Conservation (phyloP, 1,140 invertebrate species). For the Whitmania pigra region DNA sequence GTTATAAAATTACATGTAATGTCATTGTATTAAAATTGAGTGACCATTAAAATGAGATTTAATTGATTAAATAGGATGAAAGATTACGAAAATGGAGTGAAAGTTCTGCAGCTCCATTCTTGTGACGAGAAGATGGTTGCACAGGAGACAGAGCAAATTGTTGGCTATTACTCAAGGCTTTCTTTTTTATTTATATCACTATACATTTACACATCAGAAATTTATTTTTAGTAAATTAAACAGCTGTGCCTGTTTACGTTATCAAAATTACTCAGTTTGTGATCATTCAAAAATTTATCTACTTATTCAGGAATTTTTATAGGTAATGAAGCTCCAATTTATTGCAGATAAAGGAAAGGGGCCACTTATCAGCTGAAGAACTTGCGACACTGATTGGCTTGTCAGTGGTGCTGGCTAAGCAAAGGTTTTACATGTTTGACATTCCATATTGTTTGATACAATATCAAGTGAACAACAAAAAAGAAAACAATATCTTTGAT, state of each 20-base stretch:
- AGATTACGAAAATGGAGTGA: slow-evolving; percentile 76
- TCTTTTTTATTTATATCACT: too few species aligned
- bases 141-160: slow-evolving; percentile 56
- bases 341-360: slow-evolving; percentile 58
- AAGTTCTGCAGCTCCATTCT: slow-evolving; percentile 66
- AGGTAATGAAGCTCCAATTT: too few species aligned
- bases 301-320: too few species aligned
- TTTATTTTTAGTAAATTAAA: too few species aligned
- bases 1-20: neutral
- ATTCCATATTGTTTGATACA: too few species aligned
- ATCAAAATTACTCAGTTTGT: too few species aligned
- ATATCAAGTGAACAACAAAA: too few species aligned
- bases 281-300: too few species aligned
- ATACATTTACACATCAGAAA: too few species aligned
- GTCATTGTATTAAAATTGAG: neutral
- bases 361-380: slow-evolving; percentile 68
- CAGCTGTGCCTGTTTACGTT: too few species aligned
- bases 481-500: too few species aligned
- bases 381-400: slow-evolving; percentile 65
- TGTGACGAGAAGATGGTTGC: slow-evolving; percentile 66
- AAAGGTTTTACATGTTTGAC: slow-evolving; percentile 45
- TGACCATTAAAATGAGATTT: neutral
- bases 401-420: slow-evolving; percentile 74
- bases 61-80: slow-evolving; percentile 46
- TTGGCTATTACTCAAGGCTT: slow-evolving; percentile 38